Evolutionary conservation across 2,113 vertebrate species (phyloP).

Genomic region (Notiomystis cincta): DNA sequence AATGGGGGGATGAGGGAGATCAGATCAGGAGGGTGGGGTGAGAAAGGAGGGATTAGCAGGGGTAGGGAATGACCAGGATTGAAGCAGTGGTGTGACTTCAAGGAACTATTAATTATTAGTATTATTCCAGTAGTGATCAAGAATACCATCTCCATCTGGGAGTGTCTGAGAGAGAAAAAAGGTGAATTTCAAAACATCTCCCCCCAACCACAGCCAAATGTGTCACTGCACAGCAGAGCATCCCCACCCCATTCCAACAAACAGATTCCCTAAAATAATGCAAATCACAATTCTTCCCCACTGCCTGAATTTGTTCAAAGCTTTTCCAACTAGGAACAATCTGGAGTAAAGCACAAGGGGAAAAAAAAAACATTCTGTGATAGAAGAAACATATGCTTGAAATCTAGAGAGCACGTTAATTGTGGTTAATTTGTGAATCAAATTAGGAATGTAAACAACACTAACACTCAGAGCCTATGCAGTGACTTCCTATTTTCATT

Average conservation of each 20-base stretch:
- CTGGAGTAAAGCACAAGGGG: neutral
- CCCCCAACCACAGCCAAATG: neutral
- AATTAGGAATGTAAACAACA: conserved; percentile 45
- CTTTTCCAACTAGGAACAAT: neutral
- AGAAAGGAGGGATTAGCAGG: neutral
- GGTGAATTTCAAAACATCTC: neutral
- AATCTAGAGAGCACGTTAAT: conserved; percentile 35
- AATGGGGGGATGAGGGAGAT: conserved; percentile 6
- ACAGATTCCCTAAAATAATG: neutral
- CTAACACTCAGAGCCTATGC: neutral
- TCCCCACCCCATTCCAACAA: neutral
- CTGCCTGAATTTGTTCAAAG: neutral
- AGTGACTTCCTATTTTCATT: neutral
- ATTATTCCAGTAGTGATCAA: neutral
- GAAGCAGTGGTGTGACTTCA: neutral
- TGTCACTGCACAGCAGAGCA: neutral
- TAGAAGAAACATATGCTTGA: conserved; percentile 21
- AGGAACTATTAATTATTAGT: neutral
- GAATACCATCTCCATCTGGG: neutral
- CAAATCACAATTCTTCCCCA: neutral
- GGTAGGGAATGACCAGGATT: neutral
- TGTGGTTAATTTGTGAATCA: conserved; percentile 41
- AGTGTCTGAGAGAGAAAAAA: neutral
- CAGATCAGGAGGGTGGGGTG: neutral
- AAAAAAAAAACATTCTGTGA: neutral